A percentile compares a stretch with the other conserved stretches of the same genome.
Evolutionary conservation across 2,113 vertebrate species (phyloP).

Genomic region (Aegithalos caudatus): DNA sequence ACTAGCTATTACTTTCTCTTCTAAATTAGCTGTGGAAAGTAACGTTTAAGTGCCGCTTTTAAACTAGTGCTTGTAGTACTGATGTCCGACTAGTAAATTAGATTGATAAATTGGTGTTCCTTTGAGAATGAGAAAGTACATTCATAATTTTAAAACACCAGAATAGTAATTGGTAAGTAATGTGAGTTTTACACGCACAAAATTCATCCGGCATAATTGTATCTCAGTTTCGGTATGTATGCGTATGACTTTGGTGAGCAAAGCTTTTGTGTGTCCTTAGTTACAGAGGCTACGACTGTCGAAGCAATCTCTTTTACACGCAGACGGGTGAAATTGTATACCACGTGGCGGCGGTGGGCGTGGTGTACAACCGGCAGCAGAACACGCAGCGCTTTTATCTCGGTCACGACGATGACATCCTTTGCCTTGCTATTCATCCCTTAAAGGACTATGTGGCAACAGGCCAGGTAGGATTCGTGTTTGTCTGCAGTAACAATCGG

Average conservation of each 20-base stretch:
- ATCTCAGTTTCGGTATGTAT: background rate
- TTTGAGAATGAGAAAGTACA: background rate
- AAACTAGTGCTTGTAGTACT: background rate
- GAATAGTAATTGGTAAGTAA: background rate
- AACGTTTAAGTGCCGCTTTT: background rate
- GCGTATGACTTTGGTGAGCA: background rate
- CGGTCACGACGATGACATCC: conserved; percentile 95
- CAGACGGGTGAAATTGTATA: conserved; percentile 98
- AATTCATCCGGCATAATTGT: background rate
- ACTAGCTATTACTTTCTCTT: background rate
- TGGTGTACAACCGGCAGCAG: conserved; percentile 96
- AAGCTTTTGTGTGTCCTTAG: conserved; percentile 63
- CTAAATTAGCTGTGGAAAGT: background rate
- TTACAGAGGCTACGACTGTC: conserved; percentile 96
- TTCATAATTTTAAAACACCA: background rate
- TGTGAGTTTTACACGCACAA: background rate
- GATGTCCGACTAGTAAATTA: background rate
- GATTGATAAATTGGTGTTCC: background rate
- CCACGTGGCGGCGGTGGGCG: conserved; percentile 93
- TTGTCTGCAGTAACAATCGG: background rate
- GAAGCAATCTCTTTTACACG: conserved; percentile 97
- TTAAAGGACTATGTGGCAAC: conserved; percentile 97
- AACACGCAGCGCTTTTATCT: conserved; percentile 96
- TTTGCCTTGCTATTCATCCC: conserved; percentile 94
- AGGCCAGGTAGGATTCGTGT: conserved; percentile 83